Base-by-base conservation (phyloP, 2,888 invertebrate genomes). In the Plebejus melissa region DNA sequence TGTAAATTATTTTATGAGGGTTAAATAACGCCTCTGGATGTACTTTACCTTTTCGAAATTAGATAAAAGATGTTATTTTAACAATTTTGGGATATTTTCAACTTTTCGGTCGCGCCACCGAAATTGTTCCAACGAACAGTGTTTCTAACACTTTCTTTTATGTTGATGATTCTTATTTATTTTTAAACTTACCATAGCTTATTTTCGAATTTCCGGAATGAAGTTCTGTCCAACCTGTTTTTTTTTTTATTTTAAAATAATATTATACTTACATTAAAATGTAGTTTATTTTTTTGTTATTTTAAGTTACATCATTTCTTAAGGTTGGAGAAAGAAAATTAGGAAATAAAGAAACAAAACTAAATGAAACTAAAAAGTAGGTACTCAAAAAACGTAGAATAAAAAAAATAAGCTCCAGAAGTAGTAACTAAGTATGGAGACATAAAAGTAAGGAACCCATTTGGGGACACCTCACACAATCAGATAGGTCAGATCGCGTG, bases 401-500 rank as follows among this genome's bases (percentile, higher is more conserved):
- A 7, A 13, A 69, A 69, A 38, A n/a, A 22, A 9, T 70, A 41
- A 70, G 46, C 70, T 22, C 9, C 28, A 22, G 5, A 69, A 69
- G 69, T 28, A 58, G 46, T 13, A 50, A 41, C n/a, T 69, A 74
- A 38, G 22, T 38, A 70, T 71, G n/a, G 22, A 75, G 58, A 60
- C 65, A 76, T 69, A 50, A 72, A 46, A 46, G 65, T 11, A 70
- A 69, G 69, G 54, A 76, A 75, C 74, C 75, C 41, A 60, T 75
- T 76, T 76, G 74, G 76, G 74, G 76, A 54, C 41, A 65, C 71
- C 77, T 69, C 80, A 79, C 76, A 82, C 83, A 86, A 90, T 91
- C 89, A 87, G 90, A 88, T 88, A 88, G 86, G 87, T 82, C 82
- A 85, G 88, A 88, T 87, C 88, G 85, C 86, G 85, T 86, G 90